These are phyloP conservation scores for Falco biarmicus DNA, from an alignment of 2,797 vertebrate genomes.

Conservation along the genomic window DNA sequence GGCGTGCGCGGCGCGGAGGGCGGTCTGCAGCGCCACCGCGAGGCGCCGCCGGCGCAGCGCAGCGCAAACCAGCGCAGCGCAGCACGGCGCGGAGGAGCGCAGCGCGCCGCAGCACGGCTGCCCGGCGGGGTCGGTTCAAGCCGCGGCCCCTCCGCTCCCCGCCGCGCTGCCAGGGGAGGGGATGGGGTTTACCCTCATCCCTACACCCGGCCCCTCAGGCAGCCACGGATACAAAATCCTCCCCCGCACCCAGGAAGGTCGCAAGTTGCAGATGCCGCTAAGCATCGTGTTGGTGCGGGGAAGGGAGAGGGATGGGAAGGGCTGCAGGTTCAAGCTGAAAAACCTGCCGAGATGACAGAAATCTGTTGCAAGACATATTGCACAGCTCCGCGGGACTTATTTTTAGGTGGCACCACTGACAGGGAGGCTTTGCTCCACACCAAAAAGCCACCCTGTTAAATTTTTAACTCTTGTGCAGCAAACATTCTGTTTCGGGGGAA, in stretches of 20 bases:
- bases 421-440: background rate
- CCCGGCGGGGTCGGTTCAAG: background rate
- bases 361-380: fast-evolving
- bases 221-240: constrained; percentile 62
- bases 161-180: background rate
- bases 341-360: background rate
- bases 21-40: background rate
- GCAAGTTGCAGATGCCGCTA: constrained; percentile 5
- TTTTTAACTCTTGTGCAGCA: background rate
- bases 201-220: background rate
- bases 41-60: background rate
- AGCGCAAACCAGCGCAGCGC: too few species aligned
- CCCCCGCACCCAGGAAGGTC: constrained; percentile 17
- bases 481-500: fast-evolving
- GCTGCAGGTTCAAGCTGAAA: background rate
- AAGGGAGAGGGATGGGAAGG: background rate
- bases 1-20: too few species aligned
- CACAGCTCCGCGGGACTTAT: background rate
- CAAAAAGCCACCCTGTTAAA: fast-evolving
- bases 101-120: too few species aligned
- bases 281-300: background rate
- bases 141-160: too few species aligned
- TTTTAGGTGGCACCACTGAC: background rate
- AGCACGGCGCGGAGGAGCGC: too few species aligned
- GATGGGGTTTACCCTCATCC: background rate